phyloP scores from a whole-genome alignment of 2,888 invertebrate species.

The Myopa tessellatipennis region DNA sequence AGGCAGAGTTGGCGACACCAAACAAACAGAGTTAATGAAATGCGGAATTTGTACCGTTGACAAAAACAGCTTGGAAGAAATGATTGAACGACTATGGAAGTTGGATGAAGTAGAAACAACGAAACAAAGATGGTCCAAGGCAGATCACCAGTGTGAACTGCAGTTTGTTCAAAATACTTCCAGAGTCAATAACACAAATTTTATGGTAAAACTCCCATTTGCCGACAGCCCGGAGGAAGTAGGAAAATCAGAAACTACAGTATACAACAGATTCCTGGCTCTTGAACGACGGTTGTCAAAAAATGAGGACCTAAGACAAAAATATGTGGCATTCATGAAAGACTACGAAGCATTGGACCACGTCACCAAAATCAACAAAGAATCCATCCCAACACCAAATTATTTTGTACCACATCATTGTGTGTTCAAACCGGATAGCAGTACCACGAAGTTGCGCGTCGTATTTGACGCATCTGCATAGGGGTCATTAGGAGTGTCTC shows the following conservation, averaged over 20 bases:
- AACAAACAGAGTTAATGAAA: too few relatives aligned
- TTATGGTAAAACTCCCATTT: background rate
- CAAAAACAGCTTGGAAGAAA: too few relatives aligned
- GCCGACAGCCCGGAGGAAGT: background rate
- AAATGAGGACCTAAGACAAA: background rate
- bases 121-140: too few relatives aligned
- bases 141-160: too few relatives aligned
- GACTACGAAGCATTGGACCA: background rate
- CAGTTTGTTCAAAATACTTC: too few relatives aligned
- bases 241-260: background rate
- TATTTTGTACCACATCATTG: background rate
- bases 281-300: background rate
- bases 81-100: too few relatives aligned
- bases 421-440: background rate
- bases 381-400: background rate
- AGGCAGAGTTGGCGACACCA: too few relatives aligned
- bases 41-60: too few relatives aligned
- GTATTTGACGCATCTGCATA: too few relatives aligned
- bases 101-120: too few relatives aligned
- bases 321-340: background rate
- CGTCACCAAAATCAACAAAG: background rate
- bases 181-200: background rate
- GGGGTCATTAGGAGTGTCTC: too few relatives aligned
- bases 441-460: too few relatives aligned
- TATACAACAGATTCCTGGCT: background rate